Conservation (phyloP, 2,113 vertebrate species). For the Holacanthus passer region DNA sequence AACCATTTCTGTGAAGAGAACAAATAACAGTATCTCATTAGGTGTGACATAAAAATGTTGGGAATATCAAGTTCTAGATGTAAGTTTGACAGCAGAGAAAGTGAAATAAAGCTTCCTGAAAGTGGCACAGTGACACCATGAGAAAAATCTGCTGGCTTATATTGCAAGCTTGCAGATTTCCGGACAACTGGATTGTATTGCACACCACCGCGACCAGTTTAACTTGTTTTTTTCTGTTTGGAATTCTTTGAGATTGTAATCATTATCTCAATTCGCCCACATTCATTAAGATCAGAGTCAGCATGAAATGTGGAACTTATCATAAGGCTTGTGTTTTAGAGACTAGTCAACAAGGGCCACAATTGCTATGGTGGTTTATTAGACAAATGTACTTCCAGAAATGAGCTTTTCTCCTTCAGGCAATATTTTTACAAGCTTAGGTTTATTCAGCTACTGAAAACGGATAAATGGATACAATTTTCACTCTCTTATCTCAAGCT, state of each 20-base stretch:
- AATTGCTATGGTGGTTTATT: background rate
- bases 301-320: constrained; percentile 1
- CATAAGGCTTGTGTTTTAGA: background rate
- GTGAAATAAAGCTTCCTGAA: constrained; percentile 6
- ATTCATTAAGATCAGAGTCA: constrained; percentile 17
- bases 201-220: background rate
- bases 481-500: background rate
- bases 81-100: constrained; percentile 5
- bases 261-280: background rate
- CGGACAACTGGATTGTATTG: constrained; percentile 13
- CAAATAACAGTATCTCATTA: constrained; percentile 28
- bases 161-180: constrained; percentile 3
- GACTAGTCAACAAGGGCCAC: background rate
- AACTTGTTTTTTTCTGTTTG: constrained; percentile 41
- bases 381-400: background rate
- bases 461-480: background rate
- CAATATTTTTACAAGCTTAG: background rate
- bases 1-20: constrained; percentile 31
- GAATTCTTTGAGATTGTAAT: constrained; percentile 12
- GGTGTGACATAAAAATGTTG: constrained; percentile 11
- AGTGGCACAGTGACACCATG: background rate
- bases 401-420: constrained; percentile 11
- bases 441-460: background rate
- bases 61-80: background rate
- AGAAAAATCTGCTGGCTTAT: background rate